phyloP scores from a whole-genome alignment of 2,888 invertebrate genomes.

The Chrysolina haemoptera region DNA sequence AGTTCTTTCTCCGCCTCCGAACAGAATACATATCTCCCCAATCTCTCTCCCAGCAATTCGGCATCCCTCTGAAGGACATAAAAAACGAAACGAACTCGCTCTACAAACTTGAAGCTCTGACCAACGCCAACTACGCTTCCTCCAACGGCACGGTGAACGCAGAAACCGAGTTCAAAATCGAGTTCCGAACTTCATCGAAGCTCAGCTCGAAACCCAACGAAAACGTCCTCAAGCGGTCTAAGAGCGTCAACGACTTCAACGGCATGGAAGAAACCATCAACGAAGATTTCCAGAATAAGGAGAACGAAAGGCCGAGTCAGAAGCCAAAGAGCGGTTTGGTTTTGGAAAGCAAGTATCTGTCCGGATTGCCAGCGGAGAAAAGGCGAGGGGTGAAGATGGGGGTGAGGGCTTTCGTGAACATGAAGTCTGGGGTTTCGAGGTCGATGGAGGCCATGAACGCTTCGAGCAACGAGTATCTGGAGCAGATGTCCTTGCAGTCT shows the following conservation, averaged over 20 bases:
- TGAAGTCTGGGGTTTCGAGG: conserved; percentile 62
- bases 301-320: conserved; percentile 76
- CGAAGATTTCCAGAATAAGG: conserved; percentile 78
- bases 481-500: conserved; percentile 66
- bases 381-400: conserved; percentile 85
- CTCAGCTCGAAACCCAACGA: conserved; percentile 37
- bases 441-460: conserved; percentile 67
- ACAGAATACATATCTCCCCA: conserved; percentile 81
- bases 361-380: conserved; percentile 63
- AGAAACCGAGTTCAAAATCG: conserved; percentile 66
- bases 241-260: conserved; percentile 72
- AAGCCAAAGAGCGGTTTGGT: conserved; percentile 56
- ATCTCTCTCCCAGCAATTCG: conserved; percentile 76
- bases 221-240: conserved; percentile 68
- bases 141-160: conserved; percentile 60
- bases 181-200: conserved; percentile 63
- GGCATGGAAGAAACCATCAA: conserved; percentile 64
- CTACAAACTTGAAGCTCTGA: conserved; percentile 65
- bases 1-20: conserved; percentile 81
- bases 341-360: conserved; percentile 64
- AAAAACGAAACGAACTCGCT: conserved; percentile 69
- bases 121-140: conserved; percentile 57
- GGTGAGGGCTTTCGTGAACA: conserved; percentile 75
- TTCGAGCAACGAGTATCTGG: conserved; percentile 62
- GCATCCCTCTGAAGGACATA: conserved; percentile 72